Evolutionary conservation across 2,113 vertebrate genomes (phyloP), one percentile per base, ranked within the genome.

Genomic region (Rhynchopsitta pachyrhyncha): DNA sequence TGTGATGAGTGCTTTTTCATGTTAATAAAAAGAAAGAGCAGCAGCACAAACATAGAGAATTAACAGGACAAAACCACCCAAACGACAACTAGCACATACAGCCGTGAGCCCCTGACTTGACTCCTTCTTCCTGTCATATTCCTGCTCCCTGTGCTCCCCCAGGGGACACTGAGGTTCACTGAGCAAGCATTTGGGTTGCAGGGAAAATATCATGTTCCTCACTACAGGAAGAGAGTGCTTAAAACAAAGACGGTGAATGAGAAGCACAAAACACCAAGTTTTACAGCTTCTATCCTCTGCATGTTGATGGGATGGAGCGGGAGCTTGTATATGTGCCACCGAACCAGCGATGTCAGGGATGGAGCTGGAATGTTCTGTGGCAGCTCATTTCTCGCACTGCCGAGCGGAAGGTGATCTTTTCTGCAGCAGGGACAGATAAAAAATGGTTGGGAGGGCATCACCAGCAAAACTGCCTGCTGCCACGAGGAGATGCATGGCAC

Each of bases 301-400:
- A 1, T 8, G 2, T 18, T 19, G 75, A 42, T 52, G 39, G 28
- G 31, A 35, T 7, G 2, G 49, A 88, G 50, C 9, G 4, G 28
- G 42, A 79, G 7, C 42, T 68, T 74, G 67, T 47, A 4, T 37
- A 24, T 5, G 17, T 88, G 69, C 37, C 60, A 28, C 25, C 33
- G 70, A 90, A 49, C 4, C 37, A 28, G 44, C 0, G 1, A 44
- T 12, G 15, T 31, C 0, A 0, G 44, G 29, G 10, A 42, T n/a
- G 35, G 70, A 85, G 39, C 25, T 75, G 50, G n/a, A 73, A 63
- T 2, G 46, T 10, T 31, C 29, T 52, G 80, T 41, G 67, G 16
- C 0, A 0, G 20, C 18, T 77, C 39, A 23, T 74, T 89, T 77
- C 60, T 74, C 3, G 1, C 24, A 13, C 17, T 18, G 50, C 6